Base-by-base conservation (phyloP, 2,797 vertebrate species). In the Sebastiscus tertius region DNA sequence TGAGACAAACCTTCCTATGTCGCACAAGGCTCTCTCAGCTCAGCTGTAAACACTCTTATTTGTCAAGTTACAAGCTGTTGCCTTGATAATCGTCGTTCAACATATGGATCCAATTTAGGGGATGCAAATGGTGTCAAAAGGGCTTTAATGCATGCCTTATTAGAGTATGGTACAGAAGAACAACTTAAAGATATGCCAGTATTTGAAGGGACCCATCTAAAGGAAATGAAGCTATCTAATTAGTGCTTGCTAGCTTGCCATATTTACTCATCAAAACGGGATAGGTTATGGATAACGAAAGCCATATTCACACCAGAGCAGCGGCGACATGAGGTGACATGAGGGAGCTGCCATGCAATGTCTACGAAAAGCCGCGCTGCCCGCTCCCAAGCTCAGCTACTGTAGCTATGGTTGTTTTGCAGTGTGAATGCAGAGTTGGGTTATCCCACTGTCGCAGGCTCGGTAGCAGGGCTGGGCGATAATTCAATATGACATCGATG, bases 1-100 rank as follows among this genome's bases (percentile, higher is more conserved):
- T 14, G 66, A 81, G 81, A 68, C 24, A 52, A 78, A 84, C 42
- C 72, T 73, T 55, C 42, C 24, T 26, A 9, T 81, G 60, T 81
- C 36, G 31, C 34, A 59, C 63, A 62, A 46, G n/a, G 60, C 63
- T 46, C 62, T 63, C 52, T 56, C 42, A 56, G 56, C 46, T 77
- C 62, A 71, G 42, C 73, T 56, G 34, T 73, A 72, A 86, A 79
- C 22, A 42, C 61, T 62, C 73, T 55, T 58, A 67, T 72, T 72
- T 81, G 76, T 81, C 34, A 72, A 20, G 33, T 59, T 71, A 22
- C 29, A 83, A 76, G 75, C 49, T 42, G 55, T 42, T 36, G 64
- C 16, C 56, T 63, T 34, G 22, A 72, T 68, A 71, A 55, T 52
- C 0, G 1, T 36, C 1, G 1, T 46, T 18, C 24, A 55, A 24